phyloP scores from a whole-genome alignment of 2,113 vertebrate species.

The Campylomormyrus tamandua region DNA sequence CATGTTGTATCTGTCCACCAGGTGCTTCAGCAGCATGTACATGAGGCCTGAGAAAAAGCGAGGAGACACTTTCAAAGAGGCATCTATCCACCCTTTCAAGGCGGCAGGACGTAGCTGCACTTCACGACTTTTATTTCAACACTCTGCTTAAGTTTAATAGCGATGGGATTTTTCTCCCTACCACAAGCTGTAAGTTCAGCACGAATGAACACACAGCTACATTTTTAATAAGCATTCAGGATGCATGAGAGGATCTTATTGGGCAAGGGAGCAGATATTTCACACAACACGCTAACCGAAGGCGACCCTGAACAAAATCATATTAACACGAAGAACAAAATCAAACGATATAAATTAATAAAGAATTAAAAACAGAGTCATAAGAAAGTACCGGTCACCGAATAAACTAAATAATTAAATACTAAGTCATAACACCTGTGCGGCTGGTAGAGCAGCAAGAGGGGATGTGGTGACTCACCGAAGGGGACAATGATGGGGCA shows the following conservation, averaged over 20 bases:
- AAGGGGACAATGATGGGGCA: constrained; percentile 96
- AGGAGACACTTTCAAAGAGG: neutral
- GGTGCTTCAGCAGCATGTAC: constrained; percentile 95
- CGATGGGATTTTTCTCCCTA: neutral
- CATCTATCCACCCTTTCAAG: neutral
- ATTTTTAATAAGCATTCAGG: neutral
- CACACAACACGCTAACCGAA: neutral
- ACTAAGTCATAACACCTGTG: neutral
- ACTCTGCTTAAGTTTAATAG: neutral
- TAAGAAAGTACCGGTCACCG: neutral
- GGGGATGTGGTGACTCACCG: constrained; percentile 58
- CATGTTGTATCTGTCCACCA: constrained; percentile 96
- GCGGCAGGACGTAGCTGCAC: neutral
- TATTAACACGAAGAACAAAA: neutral
- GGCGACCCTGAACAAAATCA: neutral
- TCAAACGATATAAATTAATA: neutral
- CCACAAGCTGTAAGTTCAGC: neutral
- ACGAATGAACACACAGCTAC: neutral
- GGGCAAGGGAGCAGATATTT: neutral
- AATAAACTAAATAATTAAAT: neutral
- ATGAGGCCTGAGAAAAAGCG: constrained; percentile 45
- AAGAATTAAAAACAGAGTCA: neutral
- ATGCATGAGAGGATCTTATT: neutral
- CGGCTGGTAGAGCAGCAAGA: neutral
- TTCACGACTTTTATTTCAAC: neutral